Evolutionary conservation across 2,888 invertebrate genomes (phyloP), one percentile per base, ranked within the genome.

Genomic region (Ennomos fuscantarius): DNA sequence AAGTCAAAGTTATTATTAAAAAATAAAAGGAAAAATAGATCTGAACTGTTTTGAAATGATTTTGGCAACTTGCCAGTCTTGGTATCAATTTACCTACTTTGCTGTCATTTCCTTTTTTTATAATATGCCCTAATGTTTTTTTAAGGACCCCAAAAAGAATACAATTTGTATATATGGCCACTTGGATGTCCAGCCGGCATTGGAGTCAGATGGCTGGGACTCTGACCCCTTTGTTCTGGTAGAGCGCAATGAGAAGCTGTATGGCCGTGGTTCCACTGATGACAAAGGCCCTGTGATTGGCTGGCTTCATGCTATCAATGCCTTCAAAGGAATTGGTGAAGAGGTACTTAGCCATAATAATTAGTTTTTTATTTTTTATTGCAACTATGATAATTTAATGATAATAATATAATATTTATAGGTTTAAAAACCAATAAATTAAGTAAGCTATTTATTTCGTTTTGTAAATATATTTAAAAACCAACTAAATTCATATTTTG

Each of bases 141-240:
- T 66, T 60, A 47, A 93, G 93, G 97, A 99, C 79, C 91, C 95
- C 0, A 93, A 94, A 39, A 99, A 99, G 90, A 98, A 97, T 79
- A 99, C 99, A 8, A 95, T 99, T 41, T 95, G 97, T 56, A 93
- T 99, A 55, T 99, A 99, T 85, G 99, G 99, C 0, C 99, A 99
- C 89, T 94, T 99, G 77, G 99, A 99, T 93, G 99, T 99, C 0
- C 99, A 99, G 83, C 99, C 99, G 9, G 99, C 99, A 0, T 84
- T 95, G 33, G 95, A 95, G 79, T 96, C 96, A 62, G 99, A 99
- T 92, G 99, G 99, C 0, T 99, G 99, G 99, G 93, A 96, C 66
- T 96, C 98, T 0, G 98, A 99, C 60, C 99, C 99, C 0, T 99
- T 99, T 91, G 95, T 94, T 24, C 90, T 99, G 54, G 95, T 95